These are phyloP conservation scores for Phalacrocorax pelagicus DNA, from an alignment of 2,113 vertebrate genomes.

Conservation along the genomic window DNA sequence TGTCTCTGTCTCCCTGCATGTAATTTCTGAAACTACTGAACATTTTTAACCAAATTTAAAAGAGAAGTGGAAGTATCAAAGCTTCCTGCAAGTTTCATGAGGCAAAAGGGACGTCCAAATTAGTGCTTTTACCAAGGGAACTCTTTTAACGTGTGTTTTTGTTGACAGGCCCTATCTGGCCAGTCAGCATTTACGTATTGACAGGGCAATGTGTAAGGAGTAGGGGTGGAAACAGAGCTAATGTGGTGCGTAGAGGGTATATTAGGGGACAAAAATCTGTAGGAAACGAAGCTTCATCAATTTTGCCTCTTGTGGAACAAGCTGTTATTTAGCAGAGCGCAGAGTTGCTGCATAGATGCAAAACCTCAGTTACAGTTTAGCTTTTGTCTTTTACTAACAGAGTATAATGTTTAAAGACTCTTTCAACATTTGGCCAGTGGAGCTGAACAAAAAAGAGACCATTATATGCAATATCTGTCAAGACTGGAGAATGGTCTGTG, in stretches of 20 bases:
- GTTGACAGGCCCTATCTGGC: neutral
- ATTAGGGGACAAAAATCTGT: neutral
- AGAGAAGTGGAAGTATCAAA: neutral
- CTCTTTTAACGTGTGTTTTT: neutral
- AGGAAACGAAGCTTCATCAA: neutral
- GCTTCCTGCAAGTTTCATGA: neutral
- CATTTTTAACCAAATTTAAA: neutral
- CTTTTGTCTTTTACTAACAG: slow-evolving; percentile 1
- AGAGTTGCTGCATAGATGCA: neutral
- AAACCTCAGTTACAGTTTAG: neutral
- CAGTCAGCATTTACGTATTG: neutral
- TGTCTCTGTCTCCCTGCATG: neutral
- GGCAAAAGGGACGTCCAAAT: neutral
- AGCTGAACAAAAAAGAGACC: neutral
- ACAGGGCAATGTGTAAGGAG: neutral
- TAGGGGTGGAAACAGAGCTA: neutral
- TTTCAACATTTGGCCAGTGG: slow-evolving; percentile 1
- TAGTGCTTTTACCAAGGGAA: neutral
- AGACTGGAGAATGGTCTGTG: neutral
- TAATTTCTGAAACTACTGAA: neutral
- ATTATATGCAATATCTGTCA: slow-evolving; percentile 30
- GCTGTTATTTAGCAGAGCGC: neutral
- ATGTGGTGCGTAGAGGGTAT: neutral
- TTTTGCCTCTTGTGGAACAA: neutral
- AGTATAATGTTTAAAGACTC: neutral